Evolutionary conservation across 2,113 vertebrate genomes (phyloP), one percentile per base, ranked within the genome.

Genomic region (Aspiorhynchus laticeps): DNA sequence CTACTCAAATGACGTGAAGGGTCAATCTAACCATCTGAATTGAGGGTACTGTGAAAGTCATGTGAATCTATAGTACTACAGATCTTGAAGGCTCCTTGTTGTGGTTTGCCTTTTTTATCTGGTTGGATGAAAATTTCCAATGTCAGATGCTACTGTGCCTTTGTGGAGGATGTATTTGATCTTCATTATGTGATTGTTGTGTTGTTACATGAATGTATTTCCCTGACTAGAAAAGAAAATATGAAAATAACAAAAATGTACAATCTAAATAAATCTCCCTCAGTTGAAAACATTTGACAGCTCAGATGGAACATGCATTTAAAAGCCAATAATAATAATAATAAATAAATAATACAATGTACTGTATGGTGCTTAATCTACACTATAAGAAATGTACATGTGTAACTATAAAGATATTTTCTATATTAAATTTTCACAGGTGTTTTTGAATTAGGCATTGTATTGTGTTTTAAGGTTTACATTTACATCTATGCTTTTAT

Each of bases 1-100:
- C 8, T 76, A 51, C 69, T 76, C 63, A n/a, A 80, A 84, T 75
- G 36, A 69, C 0, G 31, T 84, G 46, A 41, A 84, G 51, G 33
- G 33, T 53, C 46, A 59, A 19, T 74, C 46, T 17, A 11, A 61
- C 24, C 80, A 43, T n/a, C 8, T 43, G 36, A 28, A 67, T 46
- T 38, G 28, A 46, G 24, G 38, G 38, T 0, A 19, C 2, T 43
- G 12, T 63, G 14, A 4, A 43, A 19, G 63, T 33, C 15, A 26
- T 26, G 33, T 63, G 11, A 67, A 28, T 46, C 2, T 31, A 12
- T 53, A 53, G 19, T 21, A 17, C 41, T 46, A 26, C 12, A 43
- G 36, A 28, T 65, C n/a, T 38, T 11, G 19, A 65, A 43, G 14
- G 56, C 14, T 19, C 24, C 4, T 7, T 81, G 33, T 61, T 41